phyloP scores from a whole-genome alignment of 2,888 invertebrate genomes.

The Aproaerema taeniolella region DNA sequence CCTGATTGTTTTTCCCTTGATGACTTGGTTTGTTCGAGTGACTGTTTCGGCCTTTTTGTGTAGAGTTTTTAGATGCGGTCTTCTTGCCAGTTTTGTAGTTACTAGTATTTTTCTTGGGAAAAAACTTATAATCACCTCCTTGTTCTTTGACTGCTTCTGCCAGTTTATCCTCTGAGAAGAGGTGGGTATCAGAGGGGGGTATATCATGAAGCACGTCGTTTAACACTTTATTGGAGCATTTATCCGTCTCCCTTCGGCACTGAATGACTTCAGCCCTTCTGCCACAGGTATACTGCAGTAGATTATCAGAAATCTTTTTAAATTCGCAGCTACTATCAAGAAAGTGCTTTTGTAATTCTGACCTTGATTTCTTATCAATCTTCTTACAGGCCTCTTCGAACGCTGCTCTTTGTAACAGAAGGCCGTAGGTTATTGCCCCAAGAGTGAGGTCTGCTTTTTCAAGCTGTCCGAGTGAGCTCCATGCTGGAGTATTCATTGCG shows the following conservation, averaged over 20 bases:
- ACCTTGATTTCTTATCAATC: not conserved
- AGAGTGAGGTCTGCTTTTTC: constrained; percentile 1
- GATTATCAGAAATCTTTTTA: constrained; percentile 13
- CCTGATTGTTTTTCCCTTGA: not conserved
- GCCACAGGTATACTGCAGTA: constrained; percentile 17
- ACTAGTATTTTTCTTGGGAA: not conserved
- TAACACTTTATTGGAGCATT: not conserved
- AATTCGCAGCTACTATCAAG: constrained; percentile 12
- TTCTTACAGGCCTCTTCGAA: not conserved
- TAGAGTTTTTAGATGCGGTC: not conserved
- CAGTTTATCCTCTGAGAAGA: not conserved
- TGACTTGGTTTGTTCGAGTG: not conserved
- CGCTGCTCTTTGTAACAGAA: not conserved
- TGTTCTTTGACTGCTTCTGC: not conserved
- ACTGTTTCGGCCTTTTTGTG: not conserved
- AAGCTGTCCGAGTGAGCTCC: not conserved
- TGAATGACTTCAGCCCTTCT: constrained; percentile 4
- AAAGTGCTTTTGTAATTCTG: not conserved
- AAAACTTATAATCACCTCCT: not conserved
- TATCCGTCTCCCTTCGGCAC: not conserved
- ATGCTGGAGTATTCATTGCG: not conserved
- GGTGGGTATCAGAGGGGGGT: constrained; percentile 1
- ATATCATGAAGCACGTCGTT: not conserved
- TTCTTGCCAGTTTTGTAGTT: not conserved
- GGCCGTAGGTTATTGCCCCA: constrained; percentile 1